Evolutionary conservation across 1,140 invertebrate species (phyloP).

Genomic region (Drosophila truncata): DNA sequence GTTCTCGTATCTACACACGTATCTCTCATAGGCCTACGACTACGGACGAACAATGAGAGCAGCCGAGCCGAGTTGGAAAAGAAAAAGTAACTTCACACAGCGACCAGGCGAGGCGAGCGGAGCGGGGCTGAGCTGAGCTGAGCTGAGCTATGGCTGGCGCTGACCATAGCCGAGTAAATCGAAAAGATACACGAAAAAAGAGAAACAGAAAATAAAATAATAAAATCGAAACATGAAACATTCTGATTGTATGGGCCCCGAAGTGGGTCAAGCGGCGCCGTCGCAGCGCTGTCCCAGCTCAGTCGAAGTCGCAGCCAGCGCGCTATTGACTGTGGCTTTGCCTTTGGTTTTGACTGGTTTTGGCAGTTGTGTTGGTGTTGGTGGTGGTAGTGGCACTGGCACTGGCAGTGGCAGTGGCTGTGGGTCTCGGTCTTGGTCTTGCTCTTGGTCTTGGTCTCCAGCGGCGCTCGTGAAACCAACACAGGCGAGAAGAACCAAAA

Average conservation of each 20-base stretch:
- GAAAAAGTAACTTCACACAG: conserved; percentile 80
- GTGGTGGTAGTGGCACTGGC: background rate
- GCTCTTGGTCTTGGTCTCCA: conserved; percentile 47
- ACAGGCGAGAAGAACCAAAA: conserved; percentile 56
- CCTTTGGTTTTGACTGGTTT: conserved; percentile 13
- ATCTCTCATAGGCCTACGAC: conserved; percentile 75
- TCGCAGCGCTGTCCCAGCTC: conserved; percentile 18
- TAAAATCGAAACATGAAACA: conserved; percentile 85
- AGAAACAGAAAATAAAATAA: conserved; percentile 83
- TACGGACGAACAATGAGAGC: conserved; percentile 75
- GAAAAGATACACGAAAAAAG: conserved; percentile 79
- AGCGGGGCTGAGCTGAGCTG: conserved; percentile 6
- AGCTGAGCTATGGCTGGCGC: conserved; percentile 35
- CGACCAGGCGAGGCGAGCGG: conserved; percentile 8
- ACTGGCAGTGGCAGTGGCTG: conserved; percentile 38
- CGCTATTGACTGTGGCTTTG: conserved; percentile 63
- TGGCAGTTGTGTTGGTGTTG: conserved; percentile 12
- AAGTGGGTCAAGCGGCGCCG: conserved; percentile 77
- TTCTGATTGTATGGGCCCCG: conserved; percentile 82
- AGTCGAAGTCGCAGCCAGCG: conserved; percentile 55
- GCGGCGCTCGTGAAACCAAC: conserved; percentile 36
- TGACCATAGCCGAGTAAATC: conserved; percentile 57
- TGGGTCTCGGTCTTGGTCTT: conserved; percentile 40
- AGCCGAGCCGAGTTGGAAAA: conserved; percentile 71
- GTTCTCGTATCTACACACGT: conserved; percentile 66